phyloP scores from a whole-genome alignment of 23 tunicate genomes.

The Ascidia mentula region DNA sequence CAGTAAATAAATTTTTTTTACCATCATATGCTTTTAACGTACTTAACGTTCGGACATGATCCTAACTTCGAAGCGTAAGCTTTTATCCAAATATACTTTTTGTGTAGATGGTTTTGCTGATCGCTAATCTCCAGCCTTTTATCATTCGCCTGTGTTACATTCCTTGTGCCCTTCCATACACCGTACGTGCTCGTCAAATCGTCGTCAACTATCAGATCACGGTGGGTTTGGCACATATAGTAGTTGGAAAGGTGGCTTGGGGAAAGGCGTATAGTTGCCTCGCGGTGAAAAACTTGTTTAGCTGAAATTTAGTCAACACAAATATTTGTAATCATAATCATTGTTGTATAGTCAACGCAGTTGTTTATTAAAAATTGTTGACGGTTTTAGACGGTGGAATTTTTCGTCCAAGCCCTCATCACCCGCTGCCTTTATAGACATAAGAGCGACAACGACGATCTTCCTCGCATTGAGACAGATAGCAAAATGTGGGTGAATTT shows the following conservation, averaged over 20 bases:
- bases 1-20: too few species aligned
- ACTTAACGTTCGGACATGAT: too few species aligned
- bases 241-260: too few species aligned
- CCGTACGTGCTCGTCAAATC: slow-evolving; percentile 37
- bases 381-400: slow-evolving; percentile 64
- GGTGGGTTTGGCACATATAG: slow-evolving; percentile 40
- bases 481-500: not conserved
- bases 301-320: too few species aligned
- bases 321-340: too few species aligned
- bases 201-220: slow-evolving; percentile 84
- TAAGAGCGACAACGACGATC: slow-evolving; percentile 44
- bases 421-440: slow-evolving; percentile 69
- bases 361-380: too few species aligned
- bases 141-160: slow-evolving; percentile 34
- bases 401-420: slow-evolving; percentile 54
- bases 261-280: too few species aligned
- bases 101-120: slow-evolving; percentile 58
- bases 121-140: slow-evolving; percentile 80
- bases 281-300: too few species aligned
- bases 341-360: too few species aligned
- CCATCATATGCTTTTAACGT: too few species aligned
- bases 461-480: not conserved
- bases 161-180: slow-evolving; percentile 63
- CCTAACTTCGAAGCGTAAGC: too few species aligned
- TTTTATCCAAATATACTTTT: too few species aligned